Conservation (phyloP, 2,888 invertebrate species). For the Adelphocoris suturalis region DNA sequence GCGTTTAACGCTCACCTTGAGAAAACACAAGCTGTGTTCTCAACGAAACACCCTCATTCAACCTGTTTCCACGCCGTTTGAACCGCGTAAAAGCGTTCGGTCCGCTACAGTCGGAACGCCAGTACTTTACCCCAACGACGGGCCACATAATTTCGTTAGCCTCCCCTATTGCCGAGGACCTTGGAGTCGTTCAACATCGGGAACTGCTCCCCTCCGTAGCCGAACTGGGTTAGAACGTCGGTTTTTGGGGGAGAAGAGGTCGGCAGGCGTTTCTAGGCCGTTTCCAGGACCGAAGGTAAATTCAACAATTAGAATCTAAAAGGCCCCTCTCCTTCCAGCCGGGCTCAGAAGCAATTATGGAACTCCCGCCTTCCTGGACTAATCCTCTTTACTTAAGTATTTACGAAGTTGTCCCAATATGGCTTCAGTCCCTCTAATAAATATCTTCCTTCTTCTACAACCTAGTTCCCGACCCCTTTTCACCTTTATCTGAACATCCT, state of each 20-base stretch:
- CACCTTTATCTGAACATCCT: slow-evolving; percentile 39
- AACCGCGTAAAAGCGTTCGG: not conserved
- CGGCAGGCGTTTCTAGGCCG: not conserved
- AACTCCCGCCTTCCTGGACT: slow-evolving; percentile 40
- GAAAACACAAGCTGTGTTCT: not conserved
- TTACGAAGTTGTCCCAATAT: slow-evolving; percentile 51
- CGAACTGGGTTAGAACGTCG: not conserved
- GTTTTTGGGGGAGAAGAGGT: not conserved
- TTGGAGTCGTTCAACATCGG: not conserved
- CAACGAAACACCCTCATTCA: not conserved
- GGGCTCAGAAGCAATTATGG: slow-evolving; percentile 44
- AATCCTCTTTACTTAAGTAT: slow-evolving; percentile 55
- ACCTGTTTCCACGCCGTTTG: slow-evolving; percentile 16
- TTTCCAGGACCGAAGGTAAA: slow-evolving; percentile 37
- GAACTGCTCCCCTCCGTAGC: not conserved
- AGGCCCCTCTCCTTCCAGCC: not conserved
- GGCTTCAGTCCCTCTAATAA: slow-evolving; percentile 31
- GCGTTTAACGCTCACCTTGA: not conserved
- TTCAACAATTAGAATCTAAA: slow-evolving; percentile 56
- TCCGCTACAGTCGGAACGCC: not conserved
- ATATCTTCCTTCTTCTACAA: slow-evolving; percentile 31
- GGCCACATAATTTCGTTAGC: slow-evolving; percentile 38
- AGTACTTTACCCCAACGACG: not conserved
- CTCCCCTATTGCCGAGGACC: slow-evolving; percentile 17
- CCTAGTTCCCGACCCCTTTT: slow-evolving; percentile 23